Evolutionary conservation across 2,888 invertebrate species (phyloP).

Genomic region (Ornithoptera priamus): DNA sequence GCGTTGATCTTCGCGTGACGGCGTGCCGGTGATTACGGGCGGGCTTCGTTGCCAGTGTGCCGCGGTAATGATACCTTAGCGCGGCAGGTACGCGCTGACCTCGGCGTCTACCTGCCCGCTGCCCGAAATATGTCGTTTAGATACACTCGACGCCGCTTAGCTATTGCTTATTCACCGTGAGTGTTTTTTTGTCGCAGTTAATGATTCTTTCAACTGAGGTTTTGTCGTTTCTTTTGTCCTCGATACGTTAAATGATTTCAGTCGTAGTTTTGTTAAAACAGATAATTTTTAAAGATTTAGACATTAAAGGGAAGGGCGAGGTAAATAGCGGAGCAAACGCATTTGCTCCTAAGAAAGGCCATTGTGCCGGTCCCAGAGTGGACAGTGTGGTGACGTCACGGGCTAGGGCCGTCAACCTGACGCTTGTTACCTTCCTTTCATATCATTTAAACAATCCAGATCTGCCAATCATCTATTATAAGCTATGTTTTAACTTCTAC

Average conservation of each 20-base stretch:
- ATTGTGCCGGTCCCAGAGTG: constrained; percentile 73
- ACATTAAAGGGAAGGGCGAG: constrained; percentile 50
- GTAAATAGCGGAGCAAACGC: constrained; percentile 68
- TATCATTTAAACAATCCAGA: constrained; percentile 36
- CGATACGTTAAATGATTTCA: constrained; percentile 10
- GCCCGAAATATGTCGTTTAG: constrained; percentile 62
- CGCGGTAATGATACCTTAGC: constrained; percentile 70
- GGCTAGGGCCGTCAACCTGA: constrained; percentile 76
- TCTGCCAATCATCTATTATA: constrained; percentile 28
- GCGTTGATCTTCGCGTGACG: constrained; percentile 69
- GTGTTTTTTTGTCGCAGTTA: constrained; percentile 55
- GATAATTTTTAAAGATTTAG: neutral
- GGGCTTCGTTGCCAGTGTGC: constrained; percentile 64
- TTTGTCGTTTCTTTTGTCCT: constrained; percentile 45
- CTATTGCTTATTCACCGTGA: constrained; percentile 61
- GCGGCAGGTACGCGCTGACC: constrained; percentile 63
- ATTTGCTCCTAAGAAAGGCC: constrained; percentile 78
- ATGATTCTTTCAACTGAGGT: constrained; percentile 46
- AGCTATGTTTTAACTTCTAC: too few relatives aligned
- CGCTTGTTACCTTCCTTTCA: constrained; percentile 45
- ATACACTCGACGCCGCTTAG: constrained; percentile 55
- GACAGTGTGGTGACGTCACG: constrained; percentile 78
- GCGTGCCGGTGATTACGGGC: constrained; percentile 56
- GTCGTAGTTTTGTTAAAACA: constrained; percentile 29
- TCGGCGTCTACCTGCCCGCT: constrained; percentile 62